Base-by-base conservation (phyloP, 2,113 vertebrate species). In the Cariama cristata region DNA sequence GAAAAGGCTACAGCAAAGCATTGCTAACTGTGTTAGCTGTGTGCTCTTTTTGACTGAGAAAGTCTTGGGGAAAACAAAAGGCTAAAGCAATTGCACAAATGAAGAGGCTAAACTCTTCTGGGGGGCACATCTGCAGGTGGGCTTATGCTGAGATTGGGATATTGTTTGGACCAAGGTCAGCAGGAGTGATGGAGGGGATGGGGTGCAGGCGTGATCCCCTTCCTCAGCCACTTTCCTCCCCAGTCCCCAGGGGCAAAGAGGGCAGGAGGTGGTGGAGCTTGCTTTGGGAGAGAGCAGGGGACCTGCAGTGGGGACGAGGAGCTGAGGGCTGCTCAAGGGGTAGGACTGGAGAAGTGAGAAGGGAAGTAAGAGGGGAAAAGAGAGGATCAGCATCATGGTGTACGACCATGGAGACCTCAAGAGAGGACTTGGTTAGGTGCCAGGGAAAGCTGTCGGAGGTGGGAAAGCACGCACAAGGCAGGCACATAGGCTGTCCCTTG, bases 281-380 rank as follows among this genome's bases (percentile, higher is more conserved):
- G 22, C 11, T 52, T 30, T 0, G 0, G 5, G 23, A 66, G 28
- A 55, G 28, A 14, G 27, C 24, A 32, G 56, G 22, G 13, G 9
- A 52, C 1, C 2, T 32, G 12, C 2, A 1, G 3, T 45, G 47
- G 12, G 30, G 9, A 18, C 0, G 0, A 50, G 69, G 7, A 55
- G 4, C 16, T 5, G 2, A 40, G 32, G 33, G 15, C 21, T 67
- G 4, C 26, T 24, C 52, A 22, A 26, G 17, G 14, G 8, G 20
- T 26, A 60, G 13, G 33, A 49, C 8, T 10, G 44, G 9, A 69
- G 20, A 76, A 76, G 45, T 2, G 3, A 68, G 30, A 75, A 47
- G 4, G 33, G 4, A 72, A 86, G 9, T n/a, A 44, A 83, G 35
- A 73, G 42, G 3, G 19, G 16, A 3, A 80, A 79, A 68, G 47